Conservation (phyloP, 1,140 invertebrate species). For the Papilio polytes region DNA sequence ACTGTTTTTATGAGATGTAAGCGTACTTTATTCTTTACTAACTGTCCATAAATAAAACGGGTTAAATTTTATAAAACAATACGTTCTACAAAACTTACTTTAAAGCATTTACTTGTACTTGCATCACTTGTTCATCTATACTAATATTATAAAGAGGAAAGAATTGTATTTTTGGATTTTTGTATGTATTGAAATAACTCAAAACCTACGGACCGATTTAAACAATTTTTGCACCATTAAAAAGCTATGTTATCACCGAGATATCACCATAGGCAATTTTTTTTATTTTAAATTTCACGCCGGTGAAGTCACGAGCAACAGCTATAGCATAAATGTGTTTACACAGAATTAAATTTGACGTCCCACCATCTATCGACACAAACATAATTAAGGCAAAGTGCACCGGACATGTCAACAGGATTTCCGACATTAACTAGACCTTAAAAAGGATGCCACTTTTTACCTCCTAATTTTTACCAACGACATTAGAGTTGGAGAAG, state of each 20-base stretch:
- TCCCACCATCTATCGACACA: not conserved
- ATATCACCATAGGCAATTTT: too few relatives aligned
- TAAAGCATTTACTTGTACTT: too few relatives aligned
- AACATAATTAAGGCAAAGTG: not conserved
- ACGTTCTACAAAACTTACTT: too few relatives aligned
- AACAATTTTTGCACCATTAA: too few relatives aligned
- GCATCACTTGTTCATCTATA: not conserved
- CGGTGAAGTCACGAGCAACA: too few relatives aligned
- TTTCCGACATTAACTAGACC: slow-evolving; percentile 5
- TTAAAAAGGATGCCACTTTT: slow-evolving; percentile 24
- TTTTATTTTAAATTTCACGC: too few relatives aligned
- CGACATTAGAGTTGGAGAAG: not conserved
- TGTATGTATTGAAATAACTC: too few relatives aligned
- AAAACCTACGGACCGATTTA: too few relatives aligned
- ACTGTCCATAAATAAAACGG: not conserved
- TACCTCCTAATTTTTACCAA: slow-evolving; percentile 8
- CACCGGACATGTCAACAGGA: slow-evolving; percentile 3
- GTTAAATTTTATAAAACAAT: not conserved
- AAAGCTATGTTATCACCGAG: too few relatives aligned
- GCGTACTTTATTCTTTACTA: not conserved
- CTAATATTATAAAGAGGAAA: too few relatives aligned
- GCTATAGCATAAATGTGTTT: not conserved
- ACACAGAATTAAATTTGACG: not conserved
- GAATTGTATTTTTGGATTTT: too few relatives aligned
- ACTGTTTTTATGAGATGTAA: not conserved